A percentile compares a stretch with the other conserved stretches of the same genome.
Conservation (phyloP, 2,888 invertebrate genomes). For the Scelioninae gen. 2 region DNA sequence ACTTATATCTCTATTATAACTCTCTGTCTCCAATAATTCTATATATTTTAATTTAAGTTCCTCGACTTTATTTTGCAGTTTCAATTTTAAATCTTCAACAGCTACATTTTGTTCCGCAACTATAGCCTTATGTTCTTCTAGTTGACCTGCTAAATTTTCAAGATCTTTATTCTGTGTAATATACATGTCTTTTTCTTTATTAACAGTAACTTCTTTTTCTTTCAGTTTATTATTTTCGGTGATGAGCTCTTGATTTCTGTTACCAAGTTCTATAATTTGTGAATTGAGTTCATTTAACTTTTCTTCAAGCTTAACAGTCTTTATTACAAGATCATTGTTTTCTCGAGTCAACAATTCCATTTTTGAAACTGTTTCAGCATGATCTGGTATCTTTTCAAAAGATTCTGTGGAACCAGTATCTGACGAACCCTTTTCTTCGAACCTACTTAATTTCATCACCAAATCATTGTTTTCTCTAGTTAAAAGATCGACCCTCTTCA, state of each 20-base stretch:
- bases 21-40: constrained; percentile 62
- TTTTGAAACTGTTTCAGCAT: constrained; percentile 64
- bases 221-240: constrained; percentile 65
- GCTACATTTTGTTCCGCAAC: constrained; percentile 79
- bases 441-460: constrained; percentile 67
- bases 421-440: constrained; percentile 72
- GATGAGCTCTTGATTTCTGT: constrained; percentile 37
- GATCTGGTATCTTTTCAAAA: constrained; percentile 72
- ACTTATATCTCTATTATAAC: constrained; percentile 61
- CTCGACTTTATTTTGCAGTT: constrained; percentile 75
- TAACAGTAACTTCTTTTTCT: constrained; percentile 58
- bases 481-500: constrained; percentile 69
- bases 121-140: constrained; percentile 77
- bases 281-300: constrained; percentile 61
- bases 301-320: constrained; percentile 69
- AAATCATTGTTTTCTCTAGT: constrained; percentile 70
- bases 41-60: constrained; percentile 75
- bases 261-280: constrained; percentile 36
- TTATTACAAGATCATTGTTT: constrained; percentile 70
- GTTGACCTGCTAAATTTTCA: constrained; percentile 66
- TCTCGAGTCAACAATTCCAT: constrained; percentile 69
- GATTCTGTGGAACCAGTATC: constrained; percentile 73
- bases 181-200: constrained; percentile 59
- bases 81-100: constrained; percentile 78
- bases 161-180: not conserved